Evolutionary conservation across 2,888 invertebrate species (phyloP).

Genomic region (Dendrolimus pini): DNA sequence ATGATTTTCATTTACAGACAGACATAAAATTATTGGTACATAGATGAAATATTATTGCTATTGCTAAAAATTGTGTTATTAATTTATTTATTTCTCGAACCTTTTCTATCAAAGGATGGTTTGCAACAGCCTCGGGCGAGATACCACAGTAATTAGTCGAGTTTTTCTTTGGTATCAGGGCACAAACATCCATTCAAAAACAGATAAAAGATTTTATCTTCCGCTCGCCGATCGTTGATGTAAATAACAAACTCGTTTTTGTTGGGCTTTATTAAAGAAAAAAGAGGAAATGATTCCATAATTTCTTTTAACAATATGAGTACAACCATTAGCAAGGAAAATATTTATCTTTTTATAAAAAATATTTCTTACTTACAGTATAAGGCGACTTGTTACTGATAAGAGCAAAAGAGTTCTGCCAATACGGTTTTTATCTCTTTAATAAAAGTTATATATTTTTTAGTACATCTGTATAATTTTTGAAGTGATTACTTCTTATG

Average conservation of each 20-base stretch:
- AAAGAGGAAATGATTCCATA: constrained; percentile 24
- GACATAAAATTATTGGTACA: no score
- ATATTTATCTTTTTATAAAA: neutral
- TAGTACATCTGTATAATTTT: no score
- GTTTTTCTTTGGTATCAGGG: constrained; percentile 50
- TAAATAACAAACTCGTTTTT: constrained; percentile 57
- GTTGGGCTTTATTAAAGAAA: constrained; percentile 31
- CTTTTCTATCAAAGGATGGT: constrained; percentile 26
- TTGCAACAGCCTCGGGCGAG: constrained; percentile 29
- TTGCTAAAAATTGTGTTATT: no score
- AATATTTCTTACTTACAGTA: neutral
- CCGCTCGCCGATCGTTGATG: constrained; percentile 45
- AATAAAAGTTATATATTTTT: no score
- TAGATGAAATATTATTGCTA: no score
- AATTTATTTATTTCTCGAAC: neutral
- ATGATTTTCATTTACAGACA: no score
- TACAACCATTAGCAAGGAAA: neutral
- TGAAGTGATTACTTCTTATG: no score
- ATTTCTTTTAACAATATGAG: constrained; percentile 20
- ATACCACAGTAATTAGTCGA: constrained; percentile 53
- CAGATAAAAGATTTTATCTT: constrained; percentile 59
- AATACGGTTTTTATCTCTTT: no score
- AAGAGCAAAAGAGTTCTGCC: no score
- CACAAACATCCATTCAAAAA: constrained; percentile 57
- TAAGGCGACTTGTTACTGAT: neutral